Conservation (phyloP, 2,888 invertebrate genomes). For the Ichneumoninae sp. region DNA sequence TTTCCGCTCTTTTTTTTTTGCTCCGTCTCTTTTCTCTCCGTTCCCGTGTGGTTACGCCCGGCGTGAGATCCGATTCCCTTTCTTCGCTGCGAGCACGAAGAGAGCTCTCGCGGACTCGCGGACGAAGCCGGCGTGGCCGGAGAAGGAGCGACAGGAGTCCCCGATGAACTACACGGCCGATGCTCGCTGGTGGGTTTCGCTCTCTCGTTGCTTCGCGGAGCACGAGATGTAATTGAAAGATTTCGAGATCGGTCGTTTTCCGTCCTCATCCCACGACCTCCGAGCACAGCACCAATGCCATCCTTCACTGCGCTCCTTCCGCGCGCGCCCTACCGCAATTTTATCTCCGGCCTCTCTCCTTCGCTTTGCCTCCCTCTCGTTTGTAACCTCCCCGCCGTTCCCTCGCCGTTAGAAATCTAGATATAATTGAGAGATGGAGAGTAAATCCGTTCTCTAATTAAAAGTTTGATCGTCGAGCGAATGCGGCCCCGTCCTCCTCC, state of each 20-base stretch:
- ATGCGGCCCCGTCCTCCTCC: conserved; percentile 32
- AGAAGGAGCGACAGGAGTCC: conserved; percentile 38
- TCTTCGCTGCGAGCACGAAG: conserved; percentile 21
- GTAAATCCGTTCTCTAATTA: conserved; percentile 67
- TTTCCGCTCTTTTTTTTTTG: neutral
- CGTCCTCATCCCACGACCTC: conserved; percentile 51
- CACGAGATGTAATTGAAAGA: conserved; percentile 66
- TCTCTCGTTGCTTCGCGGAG: conserved; percentile 56
- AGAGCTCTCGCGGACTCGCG: neutral
- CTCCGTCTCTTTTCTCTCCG: neutral
- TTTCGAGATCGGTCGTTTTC: conserved; percentile 59
- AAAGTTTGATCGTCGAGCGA: conserved; percentile 64
- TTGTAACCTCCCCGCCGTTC: neutral
- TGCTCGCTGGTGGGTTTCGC: neutral
- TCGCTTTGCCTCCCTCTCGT: conserved; percentile 4
- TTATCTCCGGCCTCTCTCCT: neutral
- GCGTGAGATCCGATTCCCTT: conserved; percentile 35
- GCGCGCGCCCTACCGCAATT: neutral
- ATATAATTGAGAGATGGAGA: conserved; percentile 65
- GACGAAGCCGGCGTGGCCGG: neutral
- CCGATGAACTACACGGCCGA: conserved; percentile 53
- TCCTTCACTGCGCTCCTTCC: conserved; percentile 16
- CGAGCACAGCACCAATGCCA: conserved; percentile 38
- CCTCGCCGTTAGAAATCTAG: conserved; percentile 54
- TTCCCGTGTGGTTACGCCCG: conserved; percentile 21